A percentile compares a stretch with the other conserved stretches of the same genome.
Evolutionary conservation across 23 tunicate genomes (phyloP).

Genomic region (Styela clava): DNA sequence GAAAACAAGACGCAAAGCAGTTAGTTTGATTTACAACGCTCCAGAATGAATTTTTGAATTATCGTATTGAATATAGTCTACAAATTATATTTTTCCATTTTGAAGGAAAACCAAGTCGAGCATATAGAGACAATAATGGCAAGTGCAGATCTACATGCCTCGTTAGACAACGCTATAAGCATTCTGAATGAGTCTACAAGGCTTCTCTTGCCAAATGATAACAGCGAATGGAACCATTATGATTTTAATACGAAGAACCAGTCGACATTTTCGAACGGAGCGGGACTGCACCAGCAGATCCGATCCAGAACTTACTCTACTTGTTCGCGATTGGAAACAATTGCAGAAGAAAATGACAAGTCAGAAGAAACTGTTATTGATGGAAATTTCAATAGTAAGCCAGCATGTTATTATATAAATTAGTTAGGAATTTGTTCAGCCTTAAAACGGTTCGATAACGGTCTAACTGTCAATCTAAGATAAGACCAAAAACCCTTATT

Average conservation of each 20-base stretch:
- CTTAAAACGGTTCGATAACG: no score
- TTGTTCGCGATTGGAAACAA: conserved; percentile 4
- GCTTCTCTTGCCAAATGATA: neutral
- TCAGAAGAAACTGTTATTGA: neutral
- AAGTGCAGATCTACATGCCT: neutral
- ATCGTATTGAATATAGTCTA: no score
- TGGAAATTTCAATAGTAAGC: no score
- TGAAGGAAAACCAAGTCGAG: neutral
- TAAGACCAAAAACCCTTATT: no score
- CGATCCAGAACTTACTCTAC: conserved; percentile 11
- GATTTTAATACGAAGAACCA: neutral
- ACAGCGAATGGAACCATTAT: neutral
- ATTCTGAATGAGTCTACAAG: neutral
- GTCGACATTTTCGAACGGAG: neutral
- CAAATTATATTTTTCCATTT: no score
- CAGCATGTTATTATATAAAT: no score
- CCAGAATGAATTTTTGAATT: no score
- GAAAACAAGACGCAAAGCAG: no score
- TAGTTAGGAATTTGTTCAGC: no score
- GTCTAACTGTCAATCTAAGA: no score
- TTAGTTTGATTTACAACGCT: no score
- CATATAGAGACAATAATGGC: conserved; percentile 7
- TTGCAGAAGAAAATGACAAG: conserved; percentile 5
- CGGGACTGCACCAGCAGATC: conserved; percentile 1
- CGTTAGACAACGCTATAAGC: conserved; percentile 1